Conservation (phyloP, 2,113 vertebrate genomes). For the Benitochromis conjunctus region DNA sequence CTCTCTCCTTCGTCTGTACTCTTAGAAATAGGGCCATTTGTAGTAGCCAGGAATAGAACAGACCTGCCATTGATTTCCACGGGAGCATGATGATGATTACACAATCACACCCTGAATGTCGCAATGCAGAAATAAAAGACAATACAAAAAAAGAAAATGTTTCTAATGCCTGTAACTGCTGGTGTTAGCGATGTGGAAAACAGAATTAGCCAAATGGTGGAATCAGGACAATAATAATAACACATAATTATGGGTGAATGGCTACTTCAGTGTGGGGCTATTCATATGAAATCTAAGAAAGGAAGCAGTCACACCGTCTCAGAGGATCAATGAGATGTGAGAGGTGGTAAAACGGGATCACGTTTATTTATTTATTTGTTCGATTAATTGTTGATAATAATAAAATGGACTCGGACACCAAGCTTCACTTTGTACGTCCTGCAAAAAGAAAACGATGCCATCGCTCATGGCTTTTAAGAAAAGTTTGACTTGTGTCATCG, state of each 20-base stretch:
- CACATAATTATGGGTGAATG: background rate
- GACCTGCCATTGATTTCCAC: constrained; percentile 71
- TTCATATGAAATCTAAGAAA: constrained; percentile 1
- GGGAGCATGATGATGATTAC: constrained; percentile 57
- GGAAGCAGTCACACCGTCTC: background rate
- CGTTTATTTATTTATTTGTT: background rate
- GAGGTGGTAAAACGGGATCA: background rate
- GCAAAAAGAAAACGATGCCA: background rate
- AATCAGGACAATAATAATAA: background rate
- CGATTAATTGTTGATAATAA: background rate
- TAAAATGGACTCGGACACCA: background rate
- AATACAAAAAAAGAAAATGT: constrained; percentile 2
- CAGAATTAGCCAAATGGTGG: constrained; percentile 4
- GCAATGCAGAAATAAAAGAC: constrained; percentile 55
- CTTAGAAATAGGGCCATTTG: constrained; percentile 65
- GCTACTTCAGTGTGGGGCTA: background rate
- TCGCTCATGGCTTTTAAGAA: background rate
- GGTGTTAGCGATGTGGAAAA: constrained; percentile 5
- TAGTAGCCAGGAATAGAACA: constrained; percentile 72
- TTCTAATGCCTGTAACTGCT: background rate
- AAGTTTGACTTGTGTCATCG: background rate
- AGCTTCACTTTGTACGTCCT: background rate
- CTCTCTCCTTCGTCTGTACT: constrained; percentile 30
- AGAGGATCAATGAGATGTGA: background rate
- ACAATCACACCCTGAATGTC: constrained; percentile 52